Base-by-base conservation (phyloP, 2,888 invertebrate genomes). In the Silvanus unidentatus region DNA sequence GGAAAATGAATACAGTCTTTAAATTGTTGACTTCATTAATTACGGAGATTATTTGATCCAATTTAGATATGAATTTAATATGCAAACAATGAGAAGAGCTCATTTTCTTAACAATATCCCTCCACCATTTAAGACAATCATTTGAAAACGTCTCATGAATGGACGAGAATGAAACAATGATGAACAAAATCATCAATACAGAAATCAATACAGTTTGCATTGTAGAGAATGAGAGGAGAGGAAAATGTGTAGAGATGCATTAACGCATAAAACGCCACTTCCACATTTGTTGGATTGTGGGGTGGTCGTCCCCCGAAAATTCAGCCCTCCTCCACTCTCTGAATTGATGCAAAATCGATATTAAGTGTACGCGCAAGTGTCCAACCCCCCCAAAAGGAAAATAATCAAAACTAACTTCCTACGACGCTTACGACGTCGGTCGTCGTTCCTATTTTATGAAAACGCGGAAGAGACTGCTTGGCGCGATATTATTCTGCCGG, bases 381-480 rank as follows among this genome's bases (percentile, higher is more conserved):
- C 16, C 16, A 11, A 37, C 37, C 22, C 3, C 4, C 22, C 22
- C 38, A 16, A 22, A 27, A 34, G 13, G 12, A 15, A 37, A 32
- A 35, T 30, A 14, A 59, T 60, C 60, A 56, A 59, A 60, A 58
- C 57, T 57, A 46, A 45, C 51, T 59, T 56, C 58, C 55, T 48
- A 44, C 50, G 57, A 57, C 57, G 57, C 55, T 55, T 48, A 47
- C 53, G 49, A 47, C 55, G 54, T 49, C 53, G 53, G 48, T 49
- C 44, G 44, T 44, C 30, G 40, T 29, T 28, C 28, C 14, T 40
- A 10, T 37, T 36, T 37, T 44, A 42, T 44, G 43, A 46, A 10
- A n/a, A 36, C 27, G 36, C 49, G 45, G 45, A 40, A 49, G 41
- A 49, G 48, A 52, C 52, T 29, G 52, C 50, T 41, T 49, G 54